Base-by-base conservation (phyloP, 2,888 invertebrate species). In the Orthosia gothica region DNA sequence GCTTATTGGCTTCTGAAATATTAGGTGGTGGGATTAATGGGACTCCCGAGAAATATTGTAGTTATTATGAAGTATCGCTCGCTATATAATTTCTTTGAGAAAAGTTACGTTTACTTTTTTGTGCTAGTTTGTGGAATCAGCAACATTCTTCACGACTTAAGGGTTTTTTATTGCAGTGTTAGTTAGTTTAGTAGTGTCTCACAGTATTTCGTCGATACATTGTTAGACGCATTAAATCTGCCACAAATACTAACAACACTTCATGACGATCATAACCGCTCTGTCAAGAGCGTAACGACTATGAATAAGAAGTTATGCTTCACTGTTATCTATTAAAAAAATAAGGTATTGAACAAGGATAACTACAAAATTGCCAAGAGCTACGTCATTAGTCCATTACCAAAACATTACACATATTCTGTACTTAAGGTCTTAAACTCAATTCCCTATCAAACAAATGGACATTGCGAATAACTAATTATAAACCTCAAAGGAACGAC, bases 1-100 rank as follows among this genome's bases (percentile, higher is more conserved):
- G 93, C 93, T 94, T 94, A 95, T 94, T 95, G 93, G 93, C 91
- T 90, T 92, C 92, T 94, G 93, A 95, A 93, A 93, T 95, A 95
- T 95, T 93, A 92, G 92, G 93, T 92, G 91, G 87, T 92, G 89
- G 92, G 92, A 93, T 93, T 93, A 93, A 94, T 93, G 91, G 92
- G 91, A 91, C 91, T 93, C 90, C 83, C 86, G 84, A 88, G 89
- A 91, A 90, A 91, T 92, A 91, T 91, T 86, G 88, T 84, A 88
- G 83, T 87, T 87, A 87, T 87, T 89, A 90, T 92, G 88, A 91
- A 88, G 89, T 90, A 90, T 91, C 79, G 89, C 82, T 70, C 79
- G 76, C 84, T 73, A 66, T 79, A 84, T 77, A 82, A 71, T 84
- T 88, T 85, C 86, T 68, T 75, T 74, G 57, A 67, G 74, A 50